Evolutionary conservation across 2,888 invertebrate species (phyloP).

Genomic region (Oligia strigilis): DNA sequence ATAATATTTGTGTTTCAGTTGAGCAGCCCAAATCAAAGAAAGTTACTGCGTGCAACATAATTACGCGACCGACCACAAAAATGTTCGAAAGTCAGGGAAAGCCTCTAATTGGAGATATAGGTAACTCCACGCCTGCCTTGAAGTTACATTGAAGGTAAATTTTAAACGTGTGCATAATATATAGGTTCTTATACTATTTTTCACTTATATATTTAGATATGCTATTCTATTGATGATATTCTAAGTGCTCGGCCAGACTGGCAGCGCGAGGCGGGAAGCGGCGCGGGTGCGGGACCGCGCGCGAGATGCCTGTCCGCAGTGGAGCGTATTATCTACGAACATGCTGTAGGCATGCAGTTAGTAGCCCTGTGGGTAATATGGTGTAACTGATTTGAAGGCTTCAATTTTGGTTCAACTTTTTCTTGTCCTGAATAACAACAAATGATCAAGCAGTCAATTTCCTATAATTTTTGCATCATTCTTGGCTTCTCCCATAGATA

Average conservation of each 20-base stretch:
- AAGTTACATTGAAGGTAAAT: not conserved
- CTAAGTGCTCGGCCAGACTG: no score
- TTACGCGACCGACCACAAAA: conserved; percentile 36
- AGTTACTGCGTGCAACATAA: conserved; percentile 2
- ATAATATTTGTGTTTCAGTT: not conserved
- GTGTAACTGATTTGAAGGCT: no score
- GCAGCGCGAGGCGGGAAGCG: no score
- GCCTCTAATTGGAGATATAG: conserved; percentile 7
- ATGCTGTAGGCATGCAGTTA: not conserved
- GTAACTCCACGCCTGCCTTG: conserved; percentile 2
- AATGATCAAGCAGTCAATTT: not conserved
- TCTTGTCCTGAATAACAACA: no score
- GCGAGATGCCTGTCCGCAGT: no score
- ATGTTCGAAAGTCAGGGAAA: conserved; percentile 20
- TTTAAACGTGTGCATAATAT: not conserved
- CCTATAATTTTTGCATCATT: not conserved
- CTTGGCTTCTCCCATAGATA: not conserved
- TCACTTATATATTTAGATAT: not conserved
- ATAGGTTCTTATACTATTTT: not conserved
- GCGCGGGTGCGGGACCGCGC: no score
- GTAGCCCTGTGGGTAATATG: no score
- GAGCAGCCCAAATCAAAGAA: conserved; percentile 31
- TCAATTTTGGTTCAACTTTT: no score
- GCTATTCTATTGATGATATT: not conserved
- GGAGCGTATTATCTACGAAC: not conserved